Evolutionary conservation across 2,888 invertebrate species (phyloP), one percentile per base, ranked within the genome.

Genomic region (Conus canariensis): DNA sequence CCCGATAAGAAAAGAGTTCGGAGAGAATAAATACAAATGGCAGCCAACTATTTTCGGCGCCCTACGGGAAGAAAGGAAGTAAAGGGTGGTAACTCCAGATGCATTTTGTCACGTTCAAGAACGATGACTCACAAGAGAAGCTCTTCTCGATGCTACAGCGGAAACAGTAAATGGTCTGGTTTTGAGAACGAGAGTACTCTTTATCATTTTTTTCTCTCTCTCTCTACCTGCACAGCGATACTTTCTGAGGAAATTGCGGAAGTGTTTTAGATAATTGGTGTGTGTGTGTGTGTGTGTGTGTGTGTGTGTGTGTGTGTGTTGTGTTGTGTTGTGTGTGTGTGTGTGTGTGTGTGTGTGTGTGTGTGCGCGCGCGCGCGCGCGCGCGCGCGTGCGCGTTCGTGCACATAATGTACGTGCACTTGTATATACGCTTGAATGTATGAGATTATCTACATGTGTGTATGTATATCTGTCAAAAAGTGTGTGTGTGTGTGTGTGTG

Each of bases 101-200:
- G n/a, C 22, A 74, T 74, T 74, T 74, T 25, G 74, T 74, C 74
- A 22, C 74, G 74, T 74, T 74, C 74, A 74, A n/a, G 74, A 74
- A 74, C 74, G 74, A n/a, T 74, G 74, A 74, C 74, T 74, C 74
- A 74, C n/a, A n/a, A 74, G 74, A 5, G n/a, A 74, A n/a, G 74
- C n/a, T 22, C n/a, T 74, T n/a, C n/a, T 74, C n/a, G 22, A 14
- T 16, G 10, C 60, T 22, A 25, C 74, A 25, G n/a, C 22, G 74
- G 74, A n/a, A 74, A 74, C 6, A n/a, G 74, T 22, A n/a, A 74
- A n/a, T 9, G n/a, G 45, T 4, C 45, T 45, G 45, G 45, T 45
- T 45, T 45, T 45, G 45, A 45, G 45, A 45, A 45, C 45, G 45
- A 45, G 45, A 45, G 45, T 45, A 2, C 45, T 45, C 45, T 45